These are phyloP conservation scores for Pelagia noctiluca DNA, from an alignment of 30 jellyfish, hydroid and myxozoan species.

Conservation along the genomic window DNA sequence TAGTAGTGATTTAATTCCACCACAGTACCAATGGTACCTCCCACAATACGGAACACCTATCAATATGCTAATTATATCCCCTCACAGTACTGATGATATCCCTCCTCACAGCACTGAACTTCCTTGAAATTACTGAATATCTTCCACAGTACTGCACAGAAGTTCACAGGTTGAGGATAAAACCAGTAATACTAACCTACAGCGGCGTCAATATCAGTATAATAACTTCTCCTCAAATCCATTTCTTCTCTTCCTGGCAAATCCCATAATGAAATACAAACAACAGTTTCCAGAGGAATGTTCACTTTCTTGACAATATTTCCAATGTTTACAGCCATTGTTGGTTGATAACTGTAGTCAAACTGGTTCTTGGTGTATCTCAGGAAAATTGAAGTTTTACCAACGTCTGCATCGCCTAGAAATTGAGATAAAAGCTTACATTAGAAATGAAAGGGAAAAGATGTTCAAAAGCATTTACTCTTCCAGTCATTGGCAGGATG, in stretches of 20 bases:
- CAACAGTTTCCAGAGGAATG: slow-evolving; percentile 91
- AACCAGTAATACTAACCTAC: slow-evolving; percentile 76
- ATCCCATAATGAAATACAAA: slow-evolving; percentile 90
- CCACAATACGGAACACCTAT: too few relatives aligned
- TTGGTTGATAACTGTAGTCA: slow-evolving; percentile 97
- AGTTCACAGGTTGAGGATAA: too few relatives aligned
- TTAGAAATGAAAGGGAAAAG: background rate
- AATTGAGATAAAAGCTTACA: background rate
- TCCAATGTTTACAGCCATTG: slow-evolving; percentile 94
- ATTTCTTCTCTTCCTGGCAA: slow-evolving; percentile 97
- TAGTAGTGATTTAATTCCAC: too few relatives aligned
- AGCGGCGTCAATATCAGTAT: slow-evolving; percentile 94
- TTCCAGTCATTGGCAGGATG: too few relatives aligned
- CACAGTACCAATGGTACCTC: too few relatives aligned
- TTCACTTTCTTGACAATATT: slow-evolving; percentile 90
- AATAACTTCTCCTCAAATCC: slow-evolving; percentile 90
- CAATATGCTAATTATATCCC: too few relatives aligned
- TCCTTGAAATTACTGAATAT: too few relatives aligned
- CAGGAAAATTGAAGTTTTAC: slow-evolving; percentile 88
- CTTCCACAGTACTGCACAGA: too few relatives aligned
- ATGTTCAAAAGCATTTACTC: too few relatives aligned
- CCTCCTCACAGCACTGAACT: too few relatives aligned
- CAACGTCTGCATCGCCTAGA: slow-evolving; percentile 97
- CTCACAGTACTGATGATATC: too few relatives aligned
- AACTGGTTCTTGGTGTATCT: slow-evolving; percentile 90